phyloP scores from a whole-genome alignment of 2,113 vertebrate species.

The Herpailurus yagouaroundi region DNA sequence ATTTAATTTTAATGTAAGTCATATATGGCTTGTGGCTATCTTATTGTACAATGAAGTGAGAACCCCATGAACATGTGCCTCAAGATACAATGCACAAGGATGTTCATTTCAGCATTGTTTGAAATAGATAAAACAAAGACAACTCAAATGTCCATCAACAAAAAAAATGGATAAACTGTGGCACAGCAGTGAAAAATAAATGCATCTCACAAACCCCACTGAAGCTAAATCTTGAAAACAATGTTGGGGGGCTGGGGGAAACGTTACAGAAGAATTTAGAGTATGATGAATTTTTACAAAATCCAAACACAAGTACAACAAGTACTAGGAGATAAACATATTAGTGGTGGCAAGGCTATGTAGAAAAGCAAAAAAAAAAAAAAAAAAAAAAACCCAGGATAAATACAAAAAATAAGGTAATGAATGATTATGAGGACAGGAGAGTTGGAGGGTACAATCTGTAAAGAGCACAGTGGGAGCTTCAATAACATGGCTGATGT shows the following conservation, averaged over 20 bases:
- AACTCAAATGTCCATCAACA: neutral
- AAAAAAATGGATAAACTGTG: neutral
- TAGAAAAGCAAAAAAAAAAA: neutral
- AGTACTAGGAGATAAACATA: neutral
- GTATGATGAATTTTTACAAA: neutral
- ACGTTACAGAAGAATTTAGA: slow-evolving; percentile 20
- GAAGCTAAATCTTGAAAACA: neutral
- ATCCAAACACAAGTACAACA: slow-evolving; percentile 12
- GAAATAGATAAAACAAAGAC: neutral
- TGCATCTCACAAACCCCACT: neutral
- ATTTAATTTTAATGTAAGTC: neutral
- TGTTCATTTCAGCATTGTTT: neutral
- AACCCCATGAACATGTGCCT: neutral
- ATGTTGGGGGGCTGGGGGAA: neutral
- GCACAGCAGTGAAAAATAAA: slow-evolving; percentile 5
- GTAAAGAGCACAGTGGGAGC: neutral
- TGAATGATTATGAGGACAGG: neutral
- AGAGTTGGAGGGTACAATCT: neutral
- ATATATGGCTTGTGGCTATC: neutral
- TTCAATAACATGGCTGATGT: neutral
- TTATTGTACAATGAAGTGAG: neutral
- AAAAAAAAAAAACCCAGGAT: neutral
- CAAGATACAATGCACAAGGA: neutral
- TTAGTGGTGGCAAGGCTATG: neutral
- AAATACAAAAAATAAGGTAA: neutral